Evolutionary conservation across 1,140 invertebrate genomes (phyloP), one percentile per base, ranked within the genome.

Genomic region (Atopsyche davidsoni): DNA sequence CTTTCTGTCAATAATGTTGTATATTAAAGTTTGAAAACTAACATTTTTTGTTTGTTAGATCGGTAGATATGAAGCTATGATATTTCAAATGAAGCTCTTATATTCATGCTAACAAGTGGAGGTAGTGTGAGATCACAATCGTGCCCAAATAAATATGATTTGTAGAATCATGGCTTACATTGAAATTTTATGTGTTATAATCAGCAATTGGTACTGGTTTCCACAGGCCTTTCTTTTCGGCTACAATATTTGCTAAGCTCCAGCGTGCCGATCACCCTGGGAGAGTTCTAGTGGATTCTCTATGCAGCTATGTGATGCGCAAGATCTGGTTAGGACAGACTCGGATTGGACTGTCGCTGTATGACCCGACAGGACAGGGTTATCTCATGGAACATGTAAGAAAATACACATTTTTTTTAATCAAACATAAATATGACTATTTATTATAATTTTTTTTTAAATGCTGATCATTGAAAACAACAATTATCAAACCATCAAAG

Each of bases 291-390:
- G 87, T 88, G 2, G 80, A 83, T 64, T 86, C 89, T 6, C 76
- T 97, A 34, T 96, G 96, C 65, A 96, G 96, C 61, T 97, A 96
- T 68, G 85, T 93, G 0, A 96, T 97, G 90, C 76, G 89, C 14
- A 91, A 95, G 68, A 86, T 93, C 3, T 96, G 92, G 92, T 69
- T 95, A 4, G 86, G 91, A 62, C 92, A 97, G 67, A 96, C 92
- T 1, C 75, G 92, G 62, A 92, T 97, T 54, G 91, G 90, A 0
- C 72, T 97, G 4, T 94, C 92, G 0, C 71, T 96, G 4, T 97
- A 96, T 68, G 95, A 98, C 75, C 84, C 87, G 4, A 85, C 86
- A 11, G 95, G 94, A 0, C 87, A 92, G 62, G 94, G 95, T 13
- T 96, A 89, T 69, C 75, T 97, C 0, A 82, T 85, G 55, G 92